Base-by-base conservation (phyloP, 2,797 vertebrate species). In the Lates japonicus region DNA sequence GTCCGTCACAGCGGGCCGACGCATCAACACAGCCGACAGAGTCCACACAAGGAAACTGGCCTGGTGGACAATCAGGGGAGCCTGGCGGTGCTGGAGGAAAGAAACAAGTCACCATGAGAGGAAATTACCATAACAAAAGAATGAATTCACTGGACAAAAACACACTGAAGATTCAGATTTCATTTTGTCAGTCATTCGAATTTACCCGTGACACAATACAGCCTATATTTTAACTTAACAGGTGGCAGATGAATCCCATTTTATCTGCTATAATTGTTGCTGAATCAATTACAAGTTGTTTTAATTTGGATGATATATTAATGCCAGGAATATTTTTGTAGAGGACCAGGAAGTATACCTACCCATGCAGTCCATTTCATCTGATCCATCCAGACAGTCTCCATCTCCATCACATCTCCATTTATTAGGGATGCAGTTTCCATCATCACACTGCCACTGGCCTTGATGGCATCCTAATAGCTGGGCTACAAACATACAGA, bases 371-470 rank as follows among this genome's bases (percentile, higher is more conserved):
- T 95, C 92, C 69, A 94, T 94, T 87, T 99, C 97, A 88, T 98
- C 97, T 0, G 97, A 97, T 39, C 97, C 97, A 82, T 99, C 97
- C 75, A 93, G 72, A 85, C 97, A 98, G 93, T 99, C 97, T 12
- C 93, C 91, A 1, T 44, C 55, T 4, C 96, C 96, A 1, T 98
- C 97, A 12, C 97, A 98, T 57, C 90, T 92, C 97, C 96, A 97
- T 11, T 81, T 66, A 25, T 68, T 63, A 51, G 94, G 89, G 68
- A 98, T 87, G 31, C 97, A 99, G 16, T 13, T 82, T 5, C 97
- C 97, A 39, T 97, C 95, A 0, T 97, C 95, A 88, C 98, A 99
- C 84, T 95, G 96, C 97, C 97, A 98, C 76, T 93, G 87, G 51
- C 59, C 80, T 2, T 31, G 63, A 14, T 0, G 67, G 76, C 95